phyloP scores from a whole-genome alignment of 2,888 invertebrate species.

The Melanchra persicariae region DNA sequence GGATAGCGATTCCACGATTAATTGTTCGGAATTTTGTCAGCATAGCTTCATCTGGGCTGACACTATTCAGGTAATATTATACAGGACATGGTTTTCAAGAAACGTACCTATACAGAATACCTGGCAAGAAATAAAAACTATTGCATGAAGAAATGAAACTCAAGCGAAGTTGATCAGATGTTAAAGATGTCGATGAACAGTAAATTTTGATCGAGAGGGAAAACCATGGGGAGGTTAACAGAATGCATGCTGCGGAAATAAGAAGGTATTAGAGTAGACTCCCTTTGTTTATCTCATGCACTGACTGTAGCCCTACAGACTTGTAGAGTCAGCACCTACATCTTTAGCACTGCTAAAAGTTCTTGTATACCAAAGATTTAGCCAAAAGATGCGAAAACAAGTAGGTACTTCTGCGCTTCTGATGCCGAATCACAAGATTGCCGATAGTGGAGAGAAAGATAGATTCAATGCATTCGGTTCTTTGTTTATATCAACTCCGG shows the following conservation, averaged over 20 bases:
- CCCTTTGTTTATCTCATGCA: not conserved
- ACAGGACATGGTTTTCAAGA: not conserved
- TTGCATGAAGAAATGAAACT: not conserved
- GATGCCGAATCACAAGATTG: no score
- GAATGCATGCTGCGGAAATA: not conserved
- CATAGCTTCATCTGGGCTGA: not conserved
- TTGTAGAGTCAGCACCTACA: not conserved
- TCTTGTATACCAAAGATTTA: not conserved
- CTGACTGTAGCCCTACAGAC: not conserved
- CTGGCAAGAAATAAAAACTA: not conserved
- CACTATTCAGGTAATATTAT: no score
- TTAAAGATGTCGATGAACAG: no score
- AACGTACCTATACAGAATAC: not conserved
- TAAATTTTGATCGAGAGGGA: not conserved
- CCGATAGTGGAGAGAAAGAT: not conserved
- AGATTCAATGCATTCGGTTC: not conserved
- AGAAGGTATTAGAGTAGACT: not conserved
- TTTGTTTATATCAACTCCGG: not conserved
- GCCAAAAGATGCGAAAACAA: no score
- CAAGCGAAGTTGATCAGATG: not conserved
- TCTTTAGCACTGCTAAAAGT: not conserved
- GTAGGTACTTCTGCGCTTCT: no score
- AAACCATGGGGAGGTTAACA: not conserved
- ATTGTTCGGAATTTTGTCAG: not conserved
- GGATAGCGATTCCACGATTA: no score